These are phyloP conservation scores for Crocodylus rhombifer DNA, from an alignment of 2,797 vertebrate genomes.

Conservation along the genomic window DNA sequence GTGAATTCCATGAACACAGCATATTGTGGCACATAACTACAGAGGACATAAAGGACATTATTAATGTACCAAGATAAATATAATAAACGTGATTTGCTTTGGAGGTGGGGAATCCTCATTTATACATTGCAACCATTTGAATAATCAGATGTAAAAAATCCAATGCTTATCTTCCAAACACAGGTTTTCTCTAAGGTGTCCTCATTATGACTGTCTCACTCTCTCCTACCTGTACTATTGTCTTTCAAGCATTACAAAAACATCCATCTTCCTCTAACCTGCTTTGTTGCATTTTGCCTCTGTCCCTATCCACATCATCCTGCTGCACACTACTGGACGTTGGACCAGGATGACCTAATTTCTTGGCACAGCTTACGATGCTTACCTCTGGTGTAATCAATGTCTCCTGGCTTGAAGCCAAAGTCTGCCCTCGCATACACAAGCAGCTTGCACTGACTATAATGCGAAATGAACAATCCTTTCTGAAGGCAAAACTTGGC, in stretches of 20 bases:
- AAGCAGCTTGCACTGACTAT: neutral
- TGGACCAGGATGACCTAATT: conserved; percentile 70
- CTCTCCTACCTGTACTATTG: neutral
- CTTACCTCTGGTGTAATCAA: conserved; percentile 55
- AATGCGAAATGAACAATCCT: neutral
- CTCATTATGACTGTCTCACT: neutral
- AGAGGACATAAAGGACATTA: no score
- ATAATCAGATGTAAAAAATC: no score
- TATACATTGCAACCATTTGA: no score
- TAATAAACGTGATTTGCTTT: no score
- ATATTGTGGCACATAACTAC: no score
- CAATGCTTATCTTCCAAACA: neutral
- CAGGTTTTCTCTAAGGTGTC: neutral
- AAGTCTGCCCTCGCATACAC: neutral
- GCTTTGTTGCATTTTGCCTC: neutral
- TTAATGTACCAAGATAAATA: no score
- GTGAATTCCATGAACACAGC: no score
- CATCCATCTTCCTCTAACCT: neutral
- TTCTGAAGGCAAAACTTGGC: neutral
- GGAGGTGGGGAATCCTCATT: no score
- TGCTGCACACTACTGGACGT: neutral
- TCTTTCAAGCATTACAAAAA: neutral
- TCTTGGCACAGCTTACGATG: conserved; percentile 65
- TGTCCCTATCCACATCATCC: conserved; percentile 30
- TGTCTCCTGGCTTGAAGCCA: conserved; percentile 14